phyloP scores from a whole-genome alignment of 2,797 vertebrate species.

The Trachurus trachurus region DNA sequence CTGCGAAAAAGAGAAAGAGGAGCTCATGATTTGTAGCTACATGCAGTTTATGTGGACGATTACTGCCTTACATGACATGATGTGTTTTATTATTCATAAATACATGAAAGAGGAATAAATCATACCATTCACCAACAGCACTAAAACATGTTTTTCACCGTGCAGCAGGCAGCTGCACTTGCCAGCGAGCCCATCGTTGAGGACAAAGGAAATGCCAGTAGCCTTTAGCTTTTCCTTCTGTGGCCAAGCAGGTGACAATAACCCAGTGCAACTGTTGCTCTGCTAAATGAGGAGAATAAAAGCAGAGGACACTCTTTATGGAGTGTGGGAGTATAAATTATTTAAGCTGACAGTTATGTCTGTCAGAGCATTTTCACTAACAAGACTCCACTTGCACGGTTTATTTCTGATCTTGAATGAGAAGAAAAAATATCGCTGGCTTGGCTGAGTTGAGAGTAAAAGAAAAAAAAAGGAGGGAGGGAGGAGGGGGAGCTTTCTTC shows the following conservation, averaged over 20 bases:
- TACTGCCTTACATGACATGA: not conserved
- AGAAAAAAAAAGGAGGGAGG: not conserved
- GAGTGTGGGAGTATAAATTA: slow-evolving; percentile 27
- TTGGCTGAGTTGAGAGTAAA: slow-evolving; percentile 20
- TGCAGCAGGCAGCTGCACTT: slow-evolving; percentile 49
- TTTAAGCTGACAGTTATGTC: slow-evolving; percentile 19
- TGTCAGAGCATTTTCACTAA: slow-evolving; percentile 15
- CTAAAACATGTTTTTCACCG: slow-evolving; percentile 1
- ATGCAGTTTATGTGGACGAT: not conserved
- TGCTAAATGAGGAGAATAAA: slow-evolving; percentile 6
- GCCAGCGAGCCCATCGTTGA: slow-evolving; percentile 9
- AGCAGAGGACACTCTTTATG: not conserved
- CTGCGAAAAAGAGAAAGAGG: not conserved
- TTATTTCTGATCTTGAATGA: slow-evolving; percentile 34
- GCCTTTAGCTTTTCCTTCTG: slow-evolving; percentile 28
- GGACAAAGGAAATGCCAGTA: slow-evolving; percentile 26
- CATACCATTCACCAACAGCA: slow-evolving; percentile 3
- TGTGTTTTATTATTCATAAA: slow-evolving; percentile 5
- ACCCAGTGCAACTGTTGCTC: slow-evolving; percentile 35
- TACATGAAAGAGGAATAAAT: not conserved
- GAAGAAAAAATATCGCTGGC: slow-evolving; percentile 21
- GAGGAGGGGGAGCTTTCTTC: slow-evolving; percentile 20
- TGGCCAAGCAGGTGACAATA: slow-evolving; percentile 53
- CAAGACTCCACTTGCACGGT: slow-evolving; percentile 10
- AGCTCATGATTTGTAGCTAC: slow-evolving; percentile 9